A percentile compares a stretch with the other conserved stretches of the same genome.
Conservation (phyloP, 2,113 vertebrate genomes). For the Leucosticte australis region DNA sequence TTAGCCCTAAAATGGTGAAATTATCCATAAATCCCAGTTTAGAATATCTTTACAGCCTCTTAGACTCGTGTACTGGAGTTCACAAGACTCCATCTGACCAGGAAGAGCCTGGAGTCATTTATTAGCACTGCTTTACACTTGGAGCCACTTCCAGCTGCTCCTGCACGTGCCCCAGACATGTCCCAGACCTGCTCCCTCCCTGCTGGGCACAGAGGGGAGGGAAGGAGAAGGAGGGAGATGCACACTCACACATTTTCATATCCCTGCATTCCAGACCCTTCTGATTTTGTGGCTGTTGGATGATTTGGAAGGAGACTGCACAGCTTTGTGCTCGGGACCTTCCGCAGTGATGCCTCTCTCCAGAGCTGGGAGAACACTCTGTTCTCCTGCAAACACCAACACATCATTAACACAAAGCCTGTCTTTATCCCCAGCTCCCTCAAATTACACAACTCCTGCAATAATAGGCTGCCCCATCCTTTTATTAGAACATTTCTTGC, state of each 20-base stretch:
- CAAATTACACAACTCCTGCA: not conserved
- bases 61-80: fast-evolving
- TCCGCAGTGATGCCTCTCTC: not conserved
- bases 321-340: not conserved
- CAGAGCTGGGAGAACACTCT: not conserved
- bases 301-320: not conserved
- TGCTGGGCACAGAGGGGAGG: not conserved
- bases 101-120: not conserved
- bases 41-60: not conserved
- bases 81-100: not conserved
- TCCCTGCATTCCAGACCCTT: not conserved
- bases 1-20: not conserved
- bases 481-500: not conserved
- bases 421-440: conserved; percentile 15
- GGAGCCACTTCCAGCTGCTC: not conserved
- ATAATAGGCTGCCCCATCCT: not conserved
- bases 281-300: not conserved
- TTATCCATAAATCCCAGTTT: not conserved
- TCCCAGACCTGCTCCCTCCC: not conserved
- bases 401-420: not conserved
- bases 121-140: not conserved
- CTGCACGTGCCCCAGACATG: fast-evolving
- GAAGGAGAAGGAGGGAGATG: not conserved
- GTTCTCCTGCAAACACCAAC: not conserved
- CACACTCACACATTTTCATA: fast-evolving